Evolutionary conservation across 2,797 vertebrate species (phyloP), one percentile per base, ranked within the genome.

Genomic region (Florisuga fusca): DNA sequence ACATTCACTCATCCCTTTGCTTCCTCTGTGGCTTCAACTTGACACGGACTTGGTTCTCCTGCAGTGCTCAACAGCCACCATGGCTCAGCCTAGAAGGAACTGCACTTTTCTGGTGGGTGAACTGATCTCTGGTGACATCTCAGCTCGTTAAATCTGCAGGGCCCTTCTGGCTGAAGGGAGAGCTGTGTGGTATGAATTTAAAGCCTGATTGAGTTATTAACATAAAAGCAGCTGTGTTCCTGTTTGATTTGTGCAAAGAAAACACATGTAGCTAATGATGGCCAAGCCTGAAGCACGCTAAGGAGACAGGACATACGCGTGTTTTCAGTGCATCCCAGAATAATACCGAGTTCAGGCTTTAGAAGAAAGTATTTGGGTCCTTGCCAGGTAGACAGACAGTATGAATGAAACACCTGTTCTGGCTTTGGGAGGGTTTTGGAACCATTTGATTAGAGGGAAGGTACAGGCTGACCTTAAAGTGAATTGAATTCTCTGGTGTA

Each of bases 401-500:
- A 94, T 96, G 96, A 96, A 97, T 96, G 96, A 96, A 95, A 87
- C 97, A 97, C 97, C 96, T 97, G 97, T 96, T 96, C 85, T 84
- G 92, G 95, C 95, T 96, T 95, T 92, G 94, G 89, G 89, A 81
- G 83, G 71, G 74, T 83, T 95, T 93, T 89, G 94, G 87, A 95
- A 84, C 79, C 74, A 29, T 81, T 96, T 94, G 93, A 95, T 95
- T 96, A 81, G 63, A 43, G 69, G 84, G 78, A 93, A 97, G 96
- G 95, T 96, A 95, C 90, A 94, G 89, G 58, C 94, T 96, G 95
- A 96, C 95, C 93, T 97, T 96, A 95, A 91, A 86, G 79, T 38
- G 93, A 91, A 93, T 94, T 89, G 88, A 93, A 91, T 94, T 93
- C 86, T 77, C 81, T 87, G 89, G 93, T 94, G 95, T 92, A 95